Conservation (phyloP, 2,888 invertebrate genomes). For the Leptinotarsa rubiginosa region DNA sequence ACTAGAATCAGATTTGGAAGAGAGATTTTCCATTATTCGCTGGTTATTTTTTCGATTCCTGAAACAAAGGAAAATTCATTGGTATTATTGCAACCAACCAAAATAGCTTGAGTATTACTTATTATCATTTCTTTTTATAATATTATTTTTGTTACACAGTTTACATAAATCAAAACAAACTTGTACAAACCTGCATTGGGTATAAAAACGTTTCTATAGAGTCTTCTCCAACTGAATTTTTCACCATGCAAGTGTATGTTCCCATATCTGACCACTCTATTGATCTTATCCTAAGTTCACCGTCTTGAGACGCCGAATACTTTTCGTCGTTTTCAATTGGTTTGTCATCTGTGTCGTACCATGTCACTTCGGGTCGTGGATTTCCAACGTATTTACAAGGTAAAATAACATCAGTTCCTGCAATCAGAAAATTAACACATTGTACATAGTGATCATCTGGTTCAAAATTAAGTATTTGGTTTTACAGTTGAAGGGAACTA, state of each 20-base stretch:
- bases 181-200: conserved; percentile 67
- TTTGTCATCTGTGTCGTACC: conserved; percentile 74
- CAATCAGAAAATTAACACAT: conserved; percentile 26
- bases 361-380: conserved; percentile 74
- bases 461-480: no score
- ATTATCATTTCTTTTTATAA: background rate
- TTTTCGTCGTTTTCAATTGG: conserved; percentile 67
- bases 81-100: conserved; percentile 5
- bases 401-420: conserved; percentile 73
- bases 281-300: conserved; percentile 79
- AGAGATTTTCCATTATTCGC: conserved; percentile 32
- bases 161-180: conserved; percentile 3
- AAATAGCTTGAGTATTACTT: no score
- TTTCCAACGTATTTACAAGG: conserved; percentile 78
- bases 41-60: conserved; percentile 53
- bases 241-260: conserved; percentile 80
- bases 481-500: no score
- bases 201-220: conserved; percentile 79
- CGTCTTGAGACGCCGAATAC: conserved; percentile 72
- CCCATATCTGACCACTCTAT: conserved; percentile 88
- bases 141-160: conserved; percentile 5
- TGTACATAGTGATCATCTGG: no score
- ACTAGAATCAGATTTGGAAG: conserved; percentile 55
- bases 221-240: conserved; percentile 75
- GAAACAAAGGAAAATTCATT: conserved; percentile 42